These are phyloP conservation scores for Bursaphelenchus okinawaensis DNA, from an alignment of 2,888 invertebrate genomes.

Conservation along the genomic window DNA sequence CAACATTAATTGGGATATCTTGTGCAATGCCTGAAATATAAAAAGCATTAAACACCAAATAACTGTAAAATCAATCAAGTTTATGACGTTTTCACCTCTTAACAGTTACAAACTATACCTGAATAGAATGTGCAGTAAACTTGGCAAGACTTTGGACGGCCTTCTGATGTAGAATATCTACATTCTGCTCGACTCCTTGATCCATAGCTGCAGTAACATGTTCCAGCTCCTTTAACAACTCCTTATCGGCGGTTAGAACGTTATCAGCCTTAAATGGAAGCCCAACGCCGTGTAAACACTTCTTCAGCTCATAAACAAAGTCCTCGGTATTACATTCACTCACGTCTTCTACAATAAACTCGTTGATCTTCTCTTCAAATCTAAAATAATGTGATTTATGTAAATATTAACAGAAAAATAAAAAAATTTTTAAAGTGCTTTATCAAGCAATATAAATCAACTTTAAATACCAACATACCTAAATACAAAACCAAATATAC, in stretches of 20 bases:
- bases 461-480: neutral
- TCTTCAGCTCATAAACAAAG: constrained; percentile 25
- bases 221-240: constrained; percentile 17
- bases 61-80: no score
- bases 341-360: constrained; percentile 31
- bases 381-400: constrained; percentile 7
- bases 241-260: constrained; percentile 15
- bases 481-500: neutral
- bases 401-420: neutral
- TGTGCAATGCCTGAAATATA: constrained; percentile 25
- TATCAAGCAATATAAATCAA: neutral
- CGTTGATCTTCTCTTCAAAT: constrained; percentile 23
- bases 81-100: no score
- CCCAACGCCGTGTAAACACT: constrained; percentile 22
- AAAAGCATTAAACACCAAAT: no score
- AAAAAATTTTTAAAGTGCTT: neutral
- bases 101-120: no score
- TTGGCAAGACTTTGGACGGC: constrained; percentile 33
- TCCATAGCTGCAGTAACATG: constrained; percentile 20
- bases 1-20: constrained; percentile 25
- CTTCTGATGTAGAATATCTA: constrained; percentile 33
- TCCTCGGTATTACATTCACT: constrained; percentile 28
- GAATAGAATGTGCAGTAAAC: constrained; percentile 37
- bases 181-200: constrained; percentile 19
- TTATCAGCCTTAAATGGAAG: constrained; percentile 34